Base-by-base conservation (phyloP, 2,888 invertebrate genomes). In the Caenorhabditis parvicauda region DNA sequence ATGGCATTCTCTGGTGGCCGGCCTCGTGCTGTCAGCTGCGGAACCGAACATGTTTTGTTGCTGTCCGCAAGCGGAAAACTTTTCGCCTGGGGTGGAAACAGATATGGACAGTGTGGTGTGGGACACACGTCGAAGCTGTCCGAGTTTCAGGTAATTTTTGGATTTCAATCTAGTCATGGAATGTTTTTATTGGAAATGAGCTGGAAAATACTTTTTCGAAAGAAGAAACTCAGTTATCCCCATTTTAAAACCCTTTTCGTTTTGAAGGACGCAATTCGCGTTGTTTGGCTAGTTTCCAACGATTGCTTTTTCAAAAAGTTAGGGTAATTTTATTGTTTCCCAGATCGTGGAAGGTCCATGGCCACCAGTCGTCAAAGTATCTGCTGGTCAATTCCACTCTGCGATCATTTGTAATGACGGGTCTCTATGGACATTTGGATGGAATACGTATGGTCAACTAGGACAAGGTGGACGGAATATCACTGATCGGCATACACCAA, bases 71-170 rank as follows among this genome's bases (percentile, higher is more conserved):
- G 66, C 25, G 76, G 76, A 35, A 50, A 64, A 19, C 42, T 77
- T 7, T 72, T 65, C 21, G 58, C 70, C 6, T 76, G 70, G 67
- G 78, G 78, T 1, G 61, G 56, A 28, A 78, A 78, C 54, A 49
- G 67, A 35, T 76, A 51, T 47, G 78, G 78, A 14, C 78, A 78
- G 53, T 78, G 78, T 57, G 78, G 78, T n/a, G 55, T 64, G 38
- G 76, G 77, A 19, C 72, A 74, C 48, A 55, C 54, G 2, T 54
- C 55, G 14, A 44, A 51, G 9, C 45, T 66, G 3, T 47, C 50
- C 14, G 61, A 64, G 32, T 52, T 65, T 1, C 62, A 61, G 56
- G 64, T 63, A 4, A 24, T 12, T 5, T 25, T 32, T n/a, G n/a
- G n/a, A n/a, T n/a, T n/a, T n/a, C n/a, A n/a, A n/a, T n/a, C n/a